A percentile compares a stretch with the other conserved stretches of the same genome.
Evolutionary conservation across 2,888 invertebrate genomes (phyloP).

Genomic region (Falcaria lacertinaria): DNA sequence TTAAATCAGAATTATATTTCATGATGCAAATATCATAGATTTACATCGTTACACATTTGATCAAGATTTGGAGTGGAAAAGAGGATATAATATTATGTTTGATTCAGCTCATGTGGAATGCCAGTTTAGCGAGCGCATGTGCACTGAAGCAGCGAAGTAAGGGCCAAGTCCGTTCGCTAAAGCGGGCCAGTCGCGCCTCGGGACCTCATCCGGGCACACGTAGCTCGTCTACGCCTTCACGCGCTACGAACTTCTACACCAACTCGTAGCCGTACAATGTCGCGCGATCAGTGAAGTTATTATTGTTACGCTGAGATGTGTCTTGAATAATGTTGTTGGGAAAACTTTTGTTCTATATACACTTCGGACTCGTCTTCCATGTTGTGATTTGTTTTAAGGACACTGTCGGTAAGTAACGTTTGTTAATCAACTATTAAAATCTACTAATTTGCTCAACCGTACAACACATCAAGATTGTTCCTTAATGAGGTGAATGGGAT

Average conservation of each 20-base stretch:
- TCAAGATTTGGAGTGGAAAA: constrained; percentile 35
- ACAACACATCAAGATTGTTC: neutral
- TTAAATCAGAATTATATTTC: too few relatives aligned
- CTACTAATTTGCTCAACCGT: neutral
- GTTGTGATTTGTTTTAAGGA: constrained; percentile 77
- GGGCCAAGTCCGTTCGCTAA: constrained; percentile 24
- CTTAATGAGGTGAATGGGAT: neutral
- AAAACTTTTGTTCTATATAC: constrained; percentile 73
- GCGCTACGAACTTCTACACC: constrained; percentile 46
- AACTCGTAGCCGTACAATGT: constrained; percentile 32
- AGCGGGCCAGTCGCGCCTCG: constrained; percentile 48
- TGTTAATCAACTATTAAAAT: constrained; percentile 4
- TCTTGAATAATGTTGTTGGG: constrained; percentile 73
- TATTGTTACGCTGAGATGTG: constrained; percentile 56
- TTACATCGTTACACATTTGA: constrained; percentile 22
- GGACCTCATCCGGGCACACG: constrained; percentile 44
- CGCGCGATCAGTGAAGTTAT: constrained; percentile 50
- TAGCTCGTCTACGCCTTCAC: constrained; percentile 52
- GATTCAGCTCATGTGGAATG: constrained; percentile 29
- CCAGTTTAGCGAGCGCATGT: constrained; percentile 54
- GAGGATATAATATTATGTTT: constrained; percentile 40
- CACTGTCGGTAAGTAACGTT: constrained; percentile 62
- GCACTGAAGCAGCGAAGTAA: constrained; percentile 45
- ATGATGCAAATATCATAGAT: too few relatives aligned
- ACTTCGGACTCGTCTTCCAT: constrained; percentile 77